Evolutionary conservation across 2,113 vertebrate genomes (phyloP).

Genomic region (Apaloderma vittatum): DNA sequence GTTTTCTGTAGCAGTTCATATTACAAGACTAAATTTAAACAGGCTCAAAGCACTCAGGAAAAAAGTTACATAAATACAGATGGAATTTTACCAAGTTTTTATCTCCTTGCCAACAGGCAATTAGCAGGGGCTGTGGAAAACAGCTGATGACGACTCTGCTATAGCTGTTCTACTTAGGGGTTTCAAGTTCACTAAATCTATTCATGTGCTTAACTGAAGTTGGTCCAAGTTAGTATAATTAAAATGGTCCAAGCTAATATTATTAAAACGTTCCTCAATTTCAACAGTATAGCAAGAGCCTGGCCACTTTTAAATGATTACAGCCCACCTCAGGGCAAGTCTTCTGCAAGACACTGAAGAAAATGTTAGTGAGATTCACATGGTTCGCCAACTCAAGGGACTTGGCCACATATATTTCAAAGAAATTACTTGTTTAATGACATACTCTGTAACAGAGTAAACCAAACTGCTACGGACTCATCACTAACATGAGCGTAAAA

Average conservation of each 20-base stretch:
- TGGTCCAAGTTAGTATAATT: neutral
- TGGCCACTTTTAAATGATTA: neutral
- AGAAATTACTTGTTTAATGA: neutral
- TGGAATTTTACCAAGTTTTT: neutral
- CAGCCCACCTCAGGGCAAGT: neutral
- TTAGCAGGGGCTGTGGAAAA: neutral
- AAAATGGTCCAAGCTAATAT: neutral
- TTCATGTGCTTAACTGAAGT: neutral
- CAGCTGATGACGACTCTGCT: neutral
- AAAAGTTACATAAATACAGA: constrained; percentile 4
- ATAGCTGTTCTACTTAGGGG: neutral
- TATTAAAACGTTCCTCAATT: neutral
- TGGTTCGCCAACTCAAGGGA: neutral
- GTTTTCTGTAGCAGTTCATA: neutral
- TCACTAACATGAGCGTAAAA: neutral
- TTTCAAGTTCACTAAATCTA: neutral
- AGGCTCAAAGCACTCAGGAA: neutral
- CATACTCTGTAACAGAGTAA: neutral
- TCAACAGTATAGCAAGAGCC: neutral
- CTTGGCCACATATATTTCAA: neutral
- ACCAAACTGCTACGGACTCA: neutral
- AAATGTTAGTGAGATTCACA: neutral
- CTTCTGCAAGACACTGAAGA: neutral
- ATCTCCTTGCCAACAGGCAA: neutral
- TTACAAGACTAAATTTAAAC: neutral